Evolutionary conservation across 2,797 vertebrate species (phyloP).

Genomic region (Distichodus sexfasciatus): DNA sequence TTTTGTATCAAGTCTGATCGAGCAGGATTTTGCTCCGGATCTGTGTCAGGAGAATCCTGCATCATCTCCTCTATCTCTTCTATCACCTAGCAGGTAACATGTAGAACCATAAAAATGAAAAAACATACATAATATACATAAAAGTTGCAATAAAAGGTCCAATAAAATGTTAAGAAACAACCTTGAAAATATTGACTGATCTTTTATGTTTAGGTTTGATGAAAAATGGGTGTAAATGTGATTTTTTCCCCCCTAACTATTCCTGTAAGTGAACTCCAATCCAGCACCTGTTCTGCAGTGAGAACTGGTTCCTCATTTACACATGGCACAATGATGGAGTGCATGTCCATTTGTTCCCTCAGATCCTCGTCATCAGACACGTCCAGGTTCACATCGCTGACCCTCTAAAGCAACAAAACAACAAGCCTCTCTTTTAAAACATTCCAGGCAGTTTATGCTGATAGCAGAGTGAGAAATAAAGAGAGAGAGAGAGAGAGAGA

Average conservation of each 20-base stretch:
- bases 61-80: constrained; percentile 99
- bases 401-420: constrained; percentile 53
- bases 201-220: too few relatives aligned
- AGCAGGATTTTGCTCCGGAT: constrained; percentile 76
- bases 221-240: too few relatives aligned
- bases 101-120: not conserved
- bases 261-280: not conserved
- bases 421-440: constrained; percentile 48
- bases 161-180: too few relatives aligned
- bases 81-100: constrained; percentile 80
- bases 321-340: constrained; percentile 92
- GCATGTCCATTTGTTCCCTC: constrained; percentile 94
- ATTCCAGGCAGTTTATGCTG: constrained; percentile 43
- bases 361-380: constrained; percentile 90
- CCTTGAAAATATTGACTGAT: too few relatives aligned
- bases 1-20: constrained; percentile 83
- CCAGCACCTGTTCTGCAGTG: constrained; percentile 89
- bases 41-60: constrained; percentile 89
- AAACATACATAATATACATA: too few relatives aligned
- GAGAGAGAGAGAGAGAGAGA: not conserved
- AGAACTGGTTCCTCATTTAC: constrained; percentile 88
- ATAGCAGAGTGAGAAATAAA: not conserved
- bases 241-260: not conserved
- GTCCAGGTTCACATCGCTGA: constrained; percentile 75
- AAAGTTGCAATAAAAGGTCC: too few relatives aligned